phyloP scores from a whole-genome alignment of 1,140 invertebrate genomes.

The Drosophila parabipectinata region DNA sequence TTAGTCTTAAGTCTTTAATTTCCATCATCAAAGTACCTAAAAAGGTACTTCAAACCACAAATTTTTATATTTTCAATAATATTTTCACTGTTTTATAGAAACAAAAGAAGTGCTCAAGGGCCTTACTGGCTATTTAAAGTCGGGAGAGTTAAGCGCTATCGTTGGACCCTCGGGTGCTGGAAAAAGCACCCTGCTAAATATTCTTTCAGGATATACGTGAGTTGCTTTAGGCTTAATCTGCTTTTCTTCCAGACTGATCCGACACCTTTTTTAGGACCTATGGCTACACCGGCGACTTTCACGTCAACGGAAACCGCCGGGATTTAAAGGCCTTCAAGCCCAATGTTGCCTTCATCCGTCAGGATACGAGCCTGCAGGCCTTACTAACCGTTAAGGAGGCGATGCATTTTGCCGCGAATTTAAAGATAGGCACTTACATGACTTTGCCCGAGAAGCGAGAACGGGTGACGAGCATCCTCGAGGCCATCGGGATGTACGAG shows the following conservation, averaged over 20 bases:
- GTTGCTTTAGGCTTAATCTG: not conserved
- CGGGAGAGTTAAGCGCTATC: slow-evolving; percentile 88
- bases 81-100: slow-evolving; percentile 75
- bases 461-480: slow-evolving; percentile 90
- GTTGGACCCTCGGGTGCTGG: slow-evolving; percentile 94
- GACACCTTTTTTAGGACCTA: slow-evolving; percentile 20
- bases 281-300: slow-evolving; percentile 84
- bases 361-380: slow-evolving; percentile 93
- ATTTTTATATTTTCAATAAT: too few species aligned
- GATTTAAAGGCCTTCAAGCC: slow-evolving; percentile 91
- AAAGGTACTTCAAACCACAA: too few species aligned
- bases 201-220: slow-evolving; percentile 90
- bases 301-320: slow-evolving; percentile 89
- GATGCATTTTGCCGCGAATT: slow-evolving; percentile 93
- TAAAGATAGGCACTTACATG: slow-evolving; percentile 91
- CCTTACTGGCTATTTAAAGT: slow-evolving; percentile 85
- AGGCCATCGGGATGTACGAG: slow-evolving; percentile 88
- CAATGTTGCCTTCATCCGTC: slow-evolving; percentile 95
- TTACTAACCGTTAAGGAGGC: slow-evolving; percentile 94
- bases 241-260: not conserved
- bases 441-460: slow-evolving; percentile 87
- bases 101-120: slow-evolving; percentile 86
- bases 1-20: too few species aligned
- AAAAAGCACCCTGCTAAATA: slow-evolving; percentile 92
- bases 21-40: too few species aligned